Evolutionary conservation across 2,888 invertebrate genomes (phyloP), one percentile per base, ranked within the genome.

Genomic region (Vandiemenella viatica): DNA sequence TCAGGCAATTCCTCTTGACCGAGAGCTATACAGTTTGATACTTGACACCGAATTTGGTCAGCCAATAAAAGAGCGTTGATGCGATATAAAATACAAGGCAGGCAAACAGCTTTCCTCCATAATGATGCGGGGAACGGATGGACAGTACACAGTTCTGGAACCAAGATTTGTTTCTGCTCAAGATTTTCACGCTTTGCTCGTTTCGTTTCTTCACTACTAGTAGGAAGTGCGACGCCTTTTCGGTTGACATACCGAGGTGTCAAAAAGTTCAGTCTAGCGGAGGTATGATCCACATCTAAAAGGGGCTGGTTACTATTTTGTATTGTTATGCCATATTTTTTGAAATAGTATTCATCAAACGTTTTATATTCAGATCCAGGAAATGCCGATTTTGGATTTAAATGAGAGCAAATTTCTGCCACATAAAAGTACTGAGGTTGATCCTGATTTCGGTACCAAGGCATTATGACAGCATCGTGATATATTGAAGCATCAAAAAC

Each of bases 371-470:
- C 80, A 32, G 61, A 61, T 1, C 91, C 92, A 0, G 95, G 93
- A 66, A 95, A 96, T 43, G 80, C 77, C 0, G 91, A 91, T 48
- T 79, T 79, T 0, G 95, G 95, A 44, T 79, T 81, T 8, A 92
- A 67, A 62, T 90, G 84, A 57, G 77, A 71, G 59, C 93, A 90
- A 55, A 98, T 95, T 71, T 97, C 96, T 1, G 97, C 97, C 2
- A 98, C 97, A 61, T 97, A 90, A 65, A 92, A 92, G 64, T 88
- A 91, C 70, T 90, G 89, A 0, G 96, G 95, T 61, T 95, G 92
- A 64, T 97, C 96, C 62, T 91, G 88, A 65, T 95, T 96, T 53
- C 97, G 77, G 62, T 99, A 99, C 87, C 96, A 96, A 0, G 98
- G 98, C 76, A 95, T 96, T 0, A 98, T 95, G 0, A 98, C 97